A percentile compares a stretch with the other conserved stretches of the same genome.
Conservation (phyloP, 2,113 vertebrate species). For the Nothocercus nigrocapillus region DNA sequence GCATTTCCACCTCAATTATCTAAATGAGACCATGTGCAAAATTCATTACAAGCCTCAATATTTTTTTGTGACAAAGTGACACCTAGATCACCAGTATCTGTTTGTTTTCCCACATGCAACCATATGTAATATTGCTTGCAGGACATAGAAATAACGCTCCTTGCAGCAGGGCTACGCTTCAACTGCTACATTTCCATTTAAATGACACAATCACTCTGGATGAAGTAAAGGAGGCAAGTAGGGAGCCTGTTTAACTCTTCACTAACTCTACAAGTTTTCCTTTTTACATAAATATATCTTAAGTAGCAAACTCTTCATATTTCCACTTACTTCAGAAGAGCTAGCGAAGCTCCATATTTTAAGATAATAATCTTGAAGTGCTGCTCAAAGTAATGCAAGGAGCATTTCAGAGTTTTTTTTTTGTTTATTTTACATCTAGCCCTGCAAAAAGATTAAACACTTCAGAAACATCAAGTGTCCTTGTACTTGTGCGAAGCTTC, state of each 20-base stretch:
- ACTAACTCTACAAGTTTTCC: neutral
- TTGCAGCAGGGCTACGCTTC: neutral
- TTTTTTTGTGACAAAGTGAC: neutral
- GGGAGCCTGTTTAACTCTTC: neutral
- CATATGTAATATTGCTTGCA: neutral
- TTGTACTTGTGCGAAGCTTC: neutral
- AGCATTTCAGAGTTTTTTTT: neutral
- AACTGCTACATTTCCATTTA: neutral
- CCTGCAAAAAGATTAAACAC: neutral
- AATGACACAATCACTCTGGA: neutral
- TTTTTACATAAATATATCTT: neutral
- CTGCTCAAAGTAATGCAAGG: neutral
- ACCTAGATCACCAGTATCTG: neutral
- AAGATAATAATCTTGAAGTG: neutral
- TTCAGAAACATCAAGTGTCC: neutral
- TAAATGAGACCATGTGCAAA: neutral
- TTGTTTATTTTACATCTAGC: neutral
- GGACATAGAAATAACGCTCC: neutral
- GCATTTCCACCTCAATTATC: neutral
- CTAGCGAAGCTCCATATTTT: neutral
- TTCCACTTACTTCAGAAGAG: neutral
- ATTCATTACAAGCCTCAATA: neutral
- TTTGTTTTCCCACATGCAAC: neutral
- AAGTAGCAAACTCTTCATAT: neutral
- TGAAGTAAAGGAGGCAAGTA: neutral